phyloP scores from a whole-genome alignment of 2,797 vertebrate genomes.

The Chrosomus eos region DNA sequence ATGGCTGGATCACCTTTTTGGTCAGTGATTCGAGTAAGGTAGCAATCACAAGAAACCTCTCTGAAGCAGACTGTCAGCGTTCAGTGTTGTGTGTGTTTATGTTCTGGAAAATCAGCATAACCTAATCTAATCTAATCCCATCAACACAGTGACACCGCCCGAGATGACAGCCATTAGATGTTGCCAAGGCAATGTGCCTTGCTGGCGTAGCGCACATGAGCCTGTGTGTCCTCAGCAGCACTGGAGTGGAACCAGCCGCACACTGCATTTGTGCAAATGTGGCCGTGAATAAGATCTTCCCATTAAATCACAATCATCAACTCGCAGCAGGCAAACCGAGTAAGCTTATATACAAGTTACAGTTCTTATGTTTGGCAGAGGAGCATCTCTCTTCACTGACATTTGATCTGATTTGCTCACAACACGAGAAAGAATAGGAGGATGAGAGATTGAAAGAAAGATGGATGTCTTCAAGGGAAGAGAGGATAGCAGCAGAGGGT shows the following conservation, averaged over 20 bases:
- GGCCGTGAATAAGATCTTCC: not conserved
- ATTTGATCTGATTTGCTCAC: constrained; percentile 18
- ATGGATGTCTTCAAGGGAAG: not conserved
- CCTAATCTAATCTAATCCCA: constrained; percentile 62
- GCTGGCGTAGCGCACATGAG: constrained; percentile 32
- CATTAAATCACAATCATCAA: constrained; percentile 4
- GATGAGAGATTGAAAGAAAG: not conserved
- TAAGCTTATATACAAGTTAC: constrained; percentile 9
- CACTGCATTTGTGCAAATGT: constrained; percentile 11
- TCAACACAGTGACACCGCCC: constrained; percentile 47
- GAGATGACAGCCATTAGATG: constrained; percentile 54
- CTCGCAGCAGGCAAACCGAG: not conserved
- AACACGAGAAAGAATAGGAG: not conserved
- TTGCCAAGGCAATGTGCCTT: constrained; percentile 51
- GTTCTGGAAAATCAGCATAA: constrained; percentile 53
- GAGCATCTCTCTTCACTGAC: not conserved
- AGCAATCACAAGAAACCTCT: not conserved
- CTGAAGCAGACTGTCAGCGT: not conserved
- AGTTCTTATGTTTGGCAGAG: not conserved
- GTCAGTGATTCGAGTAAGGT: constrained; percentile 16
- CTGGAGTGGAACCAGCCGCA: constrained; percentile 49
- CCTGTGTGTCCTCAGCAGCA: constrained; percentile 44
- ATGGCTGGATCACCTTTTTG: not conserved
- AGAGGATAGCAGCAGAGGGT: not conserved
- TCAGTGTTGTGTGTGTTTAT: not conserved